Conservation (phyloP, 2,797 vertebrate species). For the Spheniscus humboldti region DNA sequence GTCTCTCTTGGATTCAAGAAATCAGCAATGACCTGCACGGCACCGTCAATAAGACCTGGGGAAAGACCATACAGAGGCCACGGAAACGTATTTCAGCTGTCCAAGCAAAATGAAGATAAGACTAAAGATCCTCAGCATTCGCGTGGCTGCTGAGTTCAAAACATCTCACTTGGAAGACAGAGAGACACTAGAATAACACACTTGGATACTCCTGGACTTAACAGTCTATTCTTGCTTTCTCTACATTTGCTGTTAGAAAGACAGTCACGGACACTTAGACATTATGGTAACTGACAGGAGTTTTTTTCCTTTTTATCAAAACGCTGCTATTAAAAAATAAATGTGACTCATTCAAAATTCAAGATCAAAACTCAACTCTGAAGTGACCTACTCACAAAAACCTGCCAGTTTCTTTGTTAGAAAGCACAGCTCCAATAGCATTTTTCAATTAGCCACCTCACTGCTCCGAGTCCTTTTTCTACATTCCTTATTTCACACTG, state of each 20-base stretch:
- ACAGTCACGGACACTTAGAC: constrained; percentile 21
- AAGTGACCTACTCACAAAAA: constrained; percentile 29
- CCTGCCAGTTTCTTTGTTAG: constrained; percentile 42
- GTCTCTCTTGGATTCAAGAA: neutral
- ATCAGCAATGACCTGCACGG: neutral
- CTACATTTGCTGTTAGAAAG: neutral
- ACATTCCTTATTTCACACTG: constrained; percentile 59
- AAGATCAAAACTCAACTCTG: constrained; percentile 33
- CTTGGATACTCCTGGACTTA: neutral
- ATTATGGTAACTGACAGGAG: neutral
- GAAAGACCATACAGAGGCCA: neutral
- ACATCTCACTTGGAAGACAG: neutral
- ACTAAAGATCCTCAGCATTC: neutral
- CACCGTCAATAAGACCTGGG: neutral
- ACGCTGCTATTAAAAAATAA: neutral
- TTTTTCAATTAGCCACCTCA: constrained; percentile 67
- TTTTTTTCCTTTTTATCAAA: constrained; percentile 1
- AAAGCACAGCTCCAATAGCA: constrained; percentile 14
- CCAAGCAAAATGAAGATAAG: neutral
- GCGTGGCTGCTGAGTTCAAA: neutral
- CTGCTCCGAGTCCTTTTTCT: constrained; percentile 53
- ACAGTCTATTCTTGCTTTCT: neutral
- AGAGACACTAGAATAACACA: neutral
- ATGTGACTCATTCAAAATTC: constrained; percentile 17
- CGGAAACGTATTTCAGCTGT: neutral